phyloP scores from a whole-genome alignment of 2,888 invertebrate genomes.

The Pseudococcus jackbeardsleyi region DNA sequence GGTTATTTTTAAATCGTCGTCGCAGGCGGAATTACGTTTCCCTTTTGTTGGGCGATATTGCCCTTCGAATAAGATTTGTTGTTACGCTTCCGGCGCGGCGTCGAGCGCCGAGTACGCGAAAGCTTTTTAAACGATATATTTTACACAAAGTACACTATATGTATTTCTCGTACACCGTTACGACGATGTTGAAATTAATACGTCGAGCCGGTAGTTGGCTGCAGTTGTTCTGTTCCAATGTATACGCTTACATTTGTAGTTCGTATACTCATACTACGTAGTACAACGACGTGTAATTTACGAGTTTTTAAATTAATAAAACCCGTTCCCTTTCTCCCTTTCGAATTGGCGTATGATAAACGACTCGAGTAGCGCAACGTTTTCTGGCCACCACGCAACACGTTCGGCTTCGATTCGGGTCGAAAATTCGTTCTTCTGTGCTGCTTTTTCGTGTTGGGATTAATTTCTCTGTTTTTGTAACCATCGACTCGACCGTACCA shows the following conservation, averaged over 20 bases:
- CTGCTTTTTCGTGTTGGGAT: background rate
- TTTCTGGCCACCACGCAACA: background rate
- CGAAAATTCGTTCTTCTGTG: background rate
- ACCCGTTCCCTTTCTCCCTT: constrained; percentile 13
- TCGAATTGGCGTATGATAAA: constrained; percentile 12
- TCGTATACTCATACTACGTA: too few species aligned
- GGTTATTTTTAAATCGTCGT: background rate
- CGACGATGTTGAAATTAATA: background rate
- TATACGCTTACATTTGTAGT: background rate
- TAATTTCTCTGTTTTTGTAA: background rate
- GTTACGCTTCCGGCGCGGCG: constrained; percentile 37
- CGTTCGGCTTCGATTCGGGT: background rate
- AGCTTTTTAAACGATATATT: constrained; percentile 48
- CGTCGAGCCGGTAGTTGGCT: background rate
- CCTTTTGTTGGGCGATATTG: background rate
- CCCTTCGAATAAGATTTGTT: constrained; percentile 20
- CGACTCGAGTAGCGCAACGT: constrained; percentile 1
- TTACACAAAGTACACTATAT: background rate
- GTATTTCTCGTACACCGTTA: background rate
- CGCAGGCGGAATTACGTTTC: background rate
- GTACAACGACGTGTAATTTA: background rate
- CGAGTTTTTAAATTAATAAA: constrained; percentile 53
- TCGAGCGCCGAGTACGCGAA: background rate
- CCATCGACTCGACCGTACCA: background rate
- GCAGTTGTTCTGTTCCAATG: background rate